Conservation (phyloP, 2,113 vertebrate species). For the Eurystomus gularis region DNA sequence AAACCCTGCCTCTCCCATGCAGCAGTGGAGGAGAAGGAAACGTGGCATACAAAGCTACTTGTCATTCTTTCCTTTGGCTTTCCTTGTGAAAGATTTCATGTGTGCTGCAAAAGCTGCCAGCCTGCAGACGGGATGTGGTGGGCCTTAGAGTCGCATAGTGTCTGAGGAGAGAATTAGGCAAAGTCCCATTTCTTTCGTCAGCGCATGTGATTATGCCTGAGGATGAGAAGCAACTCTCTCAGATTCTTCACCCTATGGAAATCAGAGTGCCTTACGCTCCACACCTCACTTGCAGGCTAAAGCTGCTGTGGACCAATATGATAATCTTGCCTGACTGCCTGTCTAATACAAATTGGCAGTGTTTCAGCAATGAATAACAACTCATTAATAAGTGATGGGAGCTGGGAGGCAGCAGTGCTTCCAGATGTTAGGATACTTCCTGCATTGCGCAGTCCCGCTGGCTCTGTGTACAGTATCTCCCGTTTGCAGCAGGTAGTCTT, state of each 20-base stretch:
- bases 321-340: background rate
- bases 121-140: background rate
- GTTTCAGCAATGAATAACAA: background rate
- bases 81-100: background rate
- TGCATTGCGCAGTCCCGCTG: rapidly evolving
- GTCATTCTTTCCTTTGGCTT: background rate
- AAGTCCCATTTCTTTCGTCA: background rate
- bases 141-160: background rate
- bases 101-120: background rate
- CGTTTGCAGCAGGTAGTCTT: background rate
- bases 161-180: background rate
- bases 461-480: background rate
- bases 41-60: background rate
- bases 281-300: background rate
- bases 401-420: background rate
- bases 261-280: rapidly evolving
- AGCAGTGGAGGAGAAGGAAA: background rate
- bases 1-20: background rate
- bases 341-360: background rate
- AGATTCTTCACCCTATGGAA: background rate
- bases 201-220: background rate
- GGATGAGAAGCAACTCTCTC: background rate
- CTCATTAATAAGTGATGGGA: background rate
- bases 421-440: rapidly evolving
- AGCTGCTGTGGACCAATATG: background rate